Base-by-base conservation (phyloP, 2,113 vertebrate genomes). In the Irena cyanogastra region DNA sequence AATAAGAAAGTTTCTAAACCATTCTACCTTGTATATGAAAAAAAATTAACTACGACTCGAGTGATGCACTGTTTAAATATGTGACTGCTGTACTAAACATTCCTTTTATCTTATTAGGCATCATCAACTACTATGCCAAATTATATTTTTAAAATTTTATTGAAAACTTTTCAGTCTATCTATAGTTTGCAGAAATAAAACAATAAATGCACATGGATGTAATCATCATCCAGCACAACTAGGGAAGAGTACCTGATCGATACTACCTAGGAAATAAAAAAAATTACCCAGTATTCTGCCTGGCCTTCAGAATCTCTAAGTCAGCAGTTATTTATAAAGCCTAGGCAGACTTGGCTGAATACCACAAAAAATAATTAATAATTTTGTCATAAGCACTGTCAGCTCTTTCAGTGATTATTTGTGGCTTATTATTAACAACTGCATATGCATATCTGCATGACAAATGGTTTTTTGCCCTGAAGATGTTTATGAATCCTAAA, bases 401-500 rank as follows among this genome's bases (percentile, higher is more conserved):
- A 6, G 54, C 49, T 81, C 57, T 68, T 88, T 90, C 63, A 37
- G 35, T 57, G 90, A 53, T 85, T 95, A 52, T 95, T 86, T 88
- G 79, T 70, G 33, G 31, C 39, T 91, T 77, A 52, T 91, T 88
- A 61, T 76, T 91, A 83, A 76, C 49, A 72, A 93, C 54, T 87
- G 61, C 59, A 42, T 76, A 49, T 52, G 37, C 0, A 0, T 93
- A 93, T 80, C 71, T 85, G 49, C 61, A 44, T 89, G 81, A 87
- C 41, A 71, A 92, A 81, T 45, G 39, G 6, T 72, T 85, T 77
- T 85, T 45, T 94, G 71, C 53, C 50, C 42, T 59, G 75, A 88
- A 93, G 75, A 91, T 70, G 35, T 86, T 95, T 70, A 66, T 81
- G 91, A 88, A 74, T 77, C 57, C 35, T 77, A 86, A 93, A 90